Evolutionary conservation across 2,113 vertebrate genomes (phyloP).

Genomic region (Oophaga pumilio): DNA sequence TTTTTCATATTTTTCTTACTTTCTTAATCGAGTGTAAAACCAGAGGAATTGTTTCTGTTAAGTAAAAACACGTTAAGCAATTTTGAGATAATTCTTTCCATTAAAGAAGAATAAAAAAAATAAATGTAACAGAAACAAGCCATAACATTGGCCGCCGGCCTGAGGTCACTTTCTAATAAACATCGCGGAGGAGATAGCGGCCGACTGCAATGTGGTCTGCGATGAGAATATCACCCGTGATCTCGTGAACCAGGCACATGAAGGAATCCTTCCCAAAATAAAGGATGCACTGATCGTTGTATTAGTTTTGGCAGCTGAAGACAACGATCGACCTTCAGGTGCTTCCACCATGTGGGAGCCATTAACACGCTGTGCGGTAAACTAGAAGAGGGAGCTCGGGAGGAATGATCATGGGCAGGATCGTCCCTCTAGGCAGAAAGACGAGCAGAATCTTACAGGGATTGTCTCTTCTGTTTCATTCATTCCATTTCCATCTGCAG

Average conservation of each 20-base stretch:
- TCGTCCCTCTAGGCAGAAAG: too few relatives aligned
- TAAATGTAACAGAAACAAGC: constrained; percentile 1
- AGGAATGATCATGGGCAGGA: not conserved
- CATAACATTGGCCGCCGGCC: constrained; percentile 24
- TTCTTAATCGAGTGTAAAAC: not conserved
- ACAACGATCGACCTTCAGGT: constrained; percentile 35
- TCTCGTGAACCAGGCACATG: constrained; percentile 18
- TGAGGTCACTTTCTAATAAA: constrained; percentile 37
- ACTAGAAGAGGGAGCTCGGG: not conserved
- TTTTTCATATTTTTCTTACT: not conserved
- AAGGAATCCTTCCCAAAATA: not conserved
- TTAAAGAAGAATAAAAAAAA: constrained; percentile 20
- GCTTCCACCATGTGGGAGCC: not conserved
- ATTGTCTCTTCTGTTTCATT: not conserved
- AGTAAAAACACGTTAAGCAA: constrained; percentile 23
- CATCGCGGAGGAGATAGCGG: not conserved
- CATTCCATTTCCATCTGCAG: not conserved
- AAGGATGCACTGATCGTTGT: not conserved
- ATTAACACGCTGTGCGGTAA: constrained; percentile 20
- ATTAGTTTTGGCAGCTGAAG: not conserved
- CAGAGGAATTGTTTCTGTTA: not conserved
- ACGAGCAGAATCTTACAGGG: not conserved
- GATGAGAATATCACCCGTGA: constrained; percentile 3
- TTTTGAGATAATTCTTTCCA: constrained; percentile 22
- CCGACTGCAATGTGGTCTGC: constrained; percentile 3